Conservation (phyloP, 2,888 invertebrate genomes). For the Girardia tigrina region DNA sequence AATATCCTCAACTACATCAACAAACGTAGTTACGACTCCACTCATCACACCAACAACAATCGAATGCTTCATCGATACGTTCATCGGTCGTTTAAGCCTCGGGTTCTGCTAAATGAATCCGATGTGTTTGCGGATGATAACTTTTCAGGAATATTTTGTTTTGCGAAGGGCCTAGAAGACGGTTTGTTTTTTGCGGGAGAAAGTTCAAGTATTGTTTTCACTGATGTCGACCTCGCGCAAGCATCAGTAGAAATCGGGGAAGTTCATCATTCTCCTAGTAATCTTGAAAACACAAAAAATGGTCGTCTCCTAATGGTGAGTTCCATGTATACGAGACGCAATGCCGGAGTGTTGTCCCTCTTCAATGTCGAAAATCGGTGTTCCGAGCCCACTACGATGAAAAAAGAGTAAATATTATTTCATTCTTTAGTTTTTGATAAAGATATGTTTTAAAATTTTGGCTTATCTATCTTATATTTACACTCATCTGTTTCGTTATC, state of each 20-base stretch:
- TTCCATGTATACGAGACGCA: background rate
- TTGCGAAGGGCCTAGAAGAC: background rate
- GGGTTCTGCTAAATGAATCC: background rate
- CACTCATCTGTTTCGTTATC: no score
- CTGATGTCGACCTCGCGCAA: background rate
- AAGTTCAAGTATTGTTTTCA: background rate
- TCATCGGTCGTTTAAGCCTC: background rate
- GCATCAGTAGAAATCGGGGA: background rate
- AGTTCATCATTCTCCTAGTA: background rate
- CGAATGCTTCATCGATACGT: background rate
- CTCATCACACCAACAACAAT: background rate
- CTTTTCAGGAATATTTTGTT: background rate
- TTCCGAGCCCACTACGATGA: background rate
- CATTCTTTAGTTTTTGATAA: no score
- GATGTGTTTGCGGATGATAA: conserved; percentile 1
- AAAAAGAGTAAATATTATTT: background rate
- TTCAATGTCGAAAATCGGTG: background rate
- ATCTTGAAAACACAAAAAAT: background rate
- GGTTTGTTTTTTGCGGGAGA: conserved; percentile 6
- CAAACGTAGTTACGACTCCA: background rate
- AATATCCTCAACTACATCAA: background rate
- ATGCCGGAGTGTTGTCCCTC: background rate
- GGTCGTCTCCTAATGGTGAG: background rate
- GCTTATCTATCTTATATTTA: background rate
- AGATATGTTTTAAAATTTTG: background rate